A percentile compares a stretch with the other conserved stretches of the same genome.
Evolutionary conservation across 2,113 vertebrate species (phyloP).

Genomic region (Daboia siamensis): DNA sequence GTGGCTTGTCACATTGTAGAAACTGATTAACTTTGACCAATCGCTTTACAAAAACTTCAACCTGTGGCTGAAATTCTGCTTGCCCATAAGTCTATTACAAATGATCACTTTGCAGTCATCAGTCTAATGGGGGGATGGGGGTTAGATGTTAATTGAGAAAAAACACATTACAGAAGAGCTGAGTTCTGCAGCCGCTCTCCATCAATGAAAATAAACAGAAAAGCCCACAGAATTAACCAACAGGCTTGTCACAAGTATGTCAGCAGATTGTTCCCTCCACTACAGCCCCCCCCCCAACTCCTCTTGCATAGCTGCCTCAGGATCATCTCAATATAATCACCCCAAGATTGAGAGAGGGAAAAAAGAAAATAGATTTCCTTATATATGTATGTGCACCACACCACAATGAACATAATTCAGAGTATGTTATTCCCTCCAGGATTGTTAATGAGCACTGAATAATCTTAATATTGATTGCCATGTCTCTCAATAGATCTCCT

Average conservation of each 20-base stretch:
- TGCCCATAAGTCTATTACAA: background rate
- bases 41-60: background rate
- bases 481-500: background rate
- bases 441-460: background rate
- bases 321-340: background rate
- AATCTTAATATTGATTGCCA: background rate
- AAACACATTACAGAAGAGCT: background rate
- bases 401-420: background rate
- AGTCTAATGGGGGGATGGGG: background rate
- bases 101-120: background rate
- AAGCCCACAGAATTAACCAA: background rate
- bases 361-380: background rate
- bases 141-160: background rate
- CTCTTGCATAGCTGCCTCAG: background rate
- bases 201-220: background rate
- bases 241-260: background rate
- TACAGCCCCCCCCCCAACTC: background rate
- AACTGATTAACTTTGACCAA: background rate
- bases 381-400: background rate
- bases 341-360: background rate
- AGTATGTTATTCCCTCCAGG: background rate
- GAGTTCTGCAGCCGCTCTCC: background rate
- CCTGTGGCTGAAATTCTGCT: background rate
- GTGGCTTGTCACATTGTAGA: background rate
- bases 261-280: background rate